Conservation (phyloP, 2,888 invertebrate genomes). For the Dasysyrphus tricinctus region DNA sequence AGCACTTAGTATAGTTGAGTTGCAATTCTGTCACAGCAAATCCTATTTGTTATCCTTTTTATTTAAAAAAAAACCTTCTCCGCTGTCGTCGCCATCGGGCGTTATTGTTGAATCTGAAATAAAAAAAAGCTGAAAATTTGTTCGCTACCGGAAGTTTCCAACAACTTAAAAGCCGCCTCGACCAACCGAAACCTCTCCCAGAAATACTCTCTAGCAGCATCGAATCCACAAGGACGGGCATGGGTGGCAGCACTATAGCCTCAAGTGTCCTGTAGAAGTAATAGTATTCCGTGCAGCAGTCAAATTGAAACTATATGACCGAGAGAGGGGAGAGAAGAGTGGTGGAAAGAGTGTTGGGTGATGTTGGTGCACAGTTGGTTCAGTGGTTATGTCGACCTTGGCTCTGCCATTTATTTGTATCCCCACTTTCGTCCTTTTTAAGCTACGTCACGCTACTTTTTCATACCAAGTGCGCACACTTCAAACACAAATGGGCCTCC, state of each 20-base stretch:
- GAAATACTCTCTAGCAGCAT: slow-evolving; percentile 27
- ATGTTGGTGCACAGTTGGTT: slow-evolving; percentile 32
- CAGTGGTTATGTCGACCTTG: slow-evolving; percentile 70
- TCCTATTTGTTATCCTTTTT: slow-evolving; percentile 38
- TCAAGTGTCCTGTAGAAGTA: slow-evolving; percentile 53
- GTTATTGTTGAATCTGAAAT: not conserved
- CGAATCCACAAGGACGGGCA: not conserved
- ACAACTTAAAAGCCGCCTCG: slow-evolving; percentile 42
- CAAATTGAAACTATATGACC: not conserved
- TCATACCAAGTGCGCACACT: slow-evolving; percentile 68
- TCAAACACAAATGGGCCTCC: slow-evolving; percentile 70
- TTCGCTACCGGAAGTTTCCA: slow-evolving; percentile 63
- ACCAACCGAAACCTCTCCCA: slow-evolving; percentile 8
- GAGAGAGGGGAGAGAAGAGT: not conserved
- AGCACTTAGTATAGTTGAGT: slow-evolving; percentile 14
- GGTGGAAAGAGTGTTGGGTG: not conserved
- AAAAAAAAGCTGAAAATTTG: slow-evolving; percentile 10
- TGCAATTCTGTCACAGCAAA: not conserved
- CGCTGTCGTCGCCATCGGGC: not conserved
- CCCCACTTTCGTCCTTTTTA: slow-evolving; percentile 66
- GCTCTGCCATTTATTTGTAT: slow-evolving; percentile 72
- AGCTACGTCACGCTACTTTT: slow-evolving; percentile 69
- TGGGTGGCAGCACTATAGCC: slow-evolving; percentile 50
- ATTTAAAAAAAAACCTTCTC: slow-evolving; percentile 14
- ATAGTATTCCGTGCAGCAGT: slow-evolving; percentile 28